These are phyloP conservation scores for Dryobota labecula DNA, from an alignment of 2,888 invertebrate genomes.

Conservation along the genomic window DNA sequence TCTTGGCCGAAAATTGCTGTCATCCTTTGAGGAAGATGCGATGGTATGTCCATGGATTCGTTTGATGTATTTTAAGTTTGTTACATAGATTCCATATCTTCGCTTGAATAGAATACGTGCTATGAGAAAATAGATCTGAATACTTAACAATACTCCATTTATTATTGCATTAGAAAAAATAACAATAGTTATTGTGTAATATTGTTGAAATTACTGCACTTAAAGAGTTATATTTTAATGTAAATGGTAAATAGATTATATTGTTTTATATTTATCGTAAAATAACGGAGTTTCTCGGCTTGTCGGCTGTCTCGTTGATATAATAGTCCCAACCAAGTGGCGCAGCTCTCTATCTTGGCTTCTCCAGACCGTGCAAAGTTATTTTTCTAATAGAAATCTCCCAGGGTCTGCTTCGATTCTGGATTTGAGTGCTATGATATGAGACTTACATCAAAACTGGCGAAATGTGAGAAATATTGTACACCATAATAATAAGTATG, in stretches of 20 bases:
- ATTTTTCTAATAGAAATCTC: background rate
- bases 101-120: background rate
- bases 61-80: background rate
- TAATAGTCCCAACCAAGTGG: background rate
- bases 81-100: background rate
- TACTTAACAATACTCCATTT: no score
- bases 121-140: background rate
- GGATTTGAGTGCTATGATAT: background rate
- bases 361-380: background rate
- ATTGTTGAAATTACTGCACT: no score
- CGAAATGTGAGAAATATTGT: background rate
- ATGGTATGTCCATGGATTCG: constrained; percentile 17
- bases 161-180: no score
- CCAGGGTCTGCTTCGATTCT: background rate
- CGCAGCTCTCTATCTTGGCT: background rate
- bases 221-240: no score
- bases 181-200: no score
- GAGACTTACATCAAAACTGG: background rate
- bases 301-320: background rate
- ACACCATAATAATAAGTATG: background rate
- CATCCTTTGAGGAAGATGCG: constrained; percentile 62
- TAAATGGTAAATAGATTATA: no score
- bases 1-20: constrained; percentile 59
- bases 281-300: no score
- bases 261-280: no score